phyloP scores from a whole-genome alignment of 2,888 invertebrate species.

The Drosophila kuntzei region DNA sequence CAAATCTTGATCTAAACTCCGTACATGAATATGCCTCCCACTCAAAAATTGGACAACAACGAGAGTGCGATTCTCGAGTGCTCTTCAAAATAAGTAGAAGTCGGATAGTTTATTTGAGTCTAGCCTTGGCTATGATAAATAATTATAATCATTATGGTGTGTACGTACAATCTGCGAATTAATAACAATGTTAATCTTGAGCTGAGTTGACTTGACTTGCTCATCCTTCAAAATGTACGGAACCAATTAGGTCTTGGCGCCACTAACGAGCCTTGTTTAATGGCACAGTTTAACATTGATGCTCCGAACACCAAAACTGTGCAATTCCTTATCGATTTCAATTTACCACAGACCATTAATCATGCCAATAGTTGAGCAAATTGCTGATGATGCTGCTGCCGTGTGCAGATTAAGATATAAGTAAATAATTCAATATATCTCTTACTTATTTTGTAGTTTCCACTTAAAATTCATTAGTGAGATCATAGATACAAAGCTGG shows the following conservation, averaged over 20 bases:
- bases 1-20: neutral
- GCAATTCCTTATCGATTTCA: conserved; percentile 49
- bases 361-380: conserved; percentile 36
- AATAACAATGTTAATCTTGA: conserved; percentile 28
- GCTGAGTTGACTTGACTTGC: conserved; percentile 8
- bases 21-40: conserved; percentile 24
- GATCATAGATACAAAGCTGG: neutral
- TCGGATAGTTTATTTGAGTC: conserved; percentile 1
- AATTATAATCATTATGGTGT: conserved; percentile 33
- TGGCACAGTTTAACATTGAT: conserved; percentile 58
- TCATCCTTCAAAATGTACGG: conserved; percentile 67
- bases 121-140: conserved; percentile 35
- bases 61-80: neutral
- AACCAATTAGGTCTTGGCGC: conserved; percentile 63
- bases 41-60: neutral
- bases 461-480: neutral
- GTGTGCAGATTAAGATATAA: conserved; percentile 31
- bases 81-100: conserved; percentile 20
- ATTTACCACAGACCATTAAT: conserved; percentile 46
- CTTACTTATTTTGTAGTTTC: neutral
- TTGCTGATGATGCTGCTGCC: conserved; percentile 16
- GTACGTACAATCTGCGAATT: conserved; percentile 47
- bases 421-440: conserved; percentile 2
- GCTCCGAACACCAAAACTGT: conserved; percentile 23
- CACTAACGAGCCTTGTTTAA: conserved; percentile 64